These are phyloP conservation scores for Ctena decussata DNA, from an alignment of 2,888 invertebrate genomes.

Conservation along the genomic window DNA sequence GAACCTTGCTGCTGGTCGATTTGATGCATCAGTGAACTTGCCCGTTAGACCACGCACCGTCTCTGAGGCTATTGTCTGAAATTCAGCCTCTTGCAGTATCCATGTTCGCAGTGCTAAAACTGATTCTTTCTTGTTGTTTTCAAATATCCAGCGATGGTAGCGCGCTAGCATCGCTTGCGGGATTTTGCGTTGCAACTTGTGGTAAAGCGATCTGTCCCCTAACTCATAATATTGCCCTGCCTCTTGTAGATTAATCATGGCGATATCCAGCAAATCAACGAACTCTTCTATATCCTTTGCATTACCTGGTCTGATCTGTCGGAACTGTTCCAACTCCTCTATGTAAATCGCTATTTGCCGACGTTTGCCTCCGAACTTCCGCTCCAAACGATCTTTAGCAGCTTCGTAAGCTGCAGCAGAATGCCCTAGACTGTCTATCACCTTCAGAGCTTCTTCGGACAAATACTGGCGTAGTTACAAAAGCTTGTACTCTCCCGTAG, in stretches of 20 bases:
- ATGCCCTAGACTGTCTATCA: slow-evolving; percentile 43
- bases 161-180: slow-evolving; percentile 32
- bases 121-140: slow-evolving; percentile 24
- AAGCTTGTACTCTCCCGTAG: no score
- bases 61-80: background rate
- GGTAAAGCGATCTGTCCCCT: slow-evolving; percentile 31
- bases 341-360: slow-evolving; percentile 19
- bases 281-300: slow-evolving; percentile 34
- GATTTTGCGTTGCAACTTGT: slow-evolving; percentile 35
- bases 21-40: background rate
- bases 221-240: slow-evolving; percentile 19
- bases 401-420: slow-evolving; percentile 43
- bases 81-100: background rate
- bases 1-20: background rate
- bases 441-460: slow-evolving; percentile 34
- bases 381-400: slow-evolving; percentile 36
- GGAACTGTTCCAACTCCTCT: slow-evolving; percentile 37
- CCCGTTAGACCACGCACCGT: background rate
- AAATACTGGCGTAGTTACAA: slow-evolving; percentile 58
- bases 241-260: slow-evolving; percentile 44
- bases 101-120: slow-evolving; percentile 13
- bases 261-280: slow-evolving; percentile 43
- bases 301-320: slow-evolving; percentile 20
- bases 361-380: slow-evolving; percentile 40
- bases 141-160: slow-evolving; percentile 39